Percentiles rank a stretch among this genome's conserved stretches.
phyloP scores from a whole-genome alignment of 2,113 vertebrate genomes.

The Ivindomyrus marchei region DNA sequence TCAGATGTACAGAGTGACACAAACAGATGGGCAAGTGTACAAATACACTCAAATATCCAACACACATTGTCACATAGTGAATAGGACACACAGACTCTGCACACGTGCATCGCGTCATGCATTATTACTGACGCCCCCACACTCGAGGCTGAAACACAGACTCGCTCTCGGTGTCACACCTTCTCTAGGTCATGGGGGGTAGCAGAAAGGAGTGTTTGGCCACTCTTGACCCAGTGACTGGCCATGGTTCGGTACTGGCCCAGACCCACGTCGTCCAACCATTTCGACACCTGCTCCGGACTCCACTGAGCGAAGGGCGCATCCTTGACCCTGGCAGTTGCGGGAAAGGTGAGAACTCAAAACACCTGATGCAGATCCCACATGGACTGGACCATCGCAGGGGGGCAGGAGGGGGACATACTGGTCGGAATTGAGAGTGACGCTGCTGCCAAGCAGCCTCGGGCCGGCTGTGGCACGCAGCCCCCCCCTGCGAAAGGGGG shows the following conservation, averaged over 20 bases:
- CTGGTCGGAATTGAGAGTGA: conserved; percentile 37
- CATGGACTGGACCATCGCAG: neutral
- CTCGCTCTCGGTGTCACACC: conserved; percentile 54
- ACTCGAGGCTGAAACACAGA: neutral
- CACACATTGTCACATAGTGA: neutral
- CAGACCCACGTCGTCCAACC: conserved; percentile 87
- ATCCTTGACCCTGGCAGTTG: conserved; percentile 51
- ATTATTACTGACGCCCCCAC: neutral
- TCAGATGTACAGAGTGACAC: neutral
- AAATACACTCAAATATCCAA: neutral
- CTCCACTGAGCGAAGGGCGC: conserved; percentile 84
- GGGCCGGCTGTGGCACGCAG: conserved; percentile 85
- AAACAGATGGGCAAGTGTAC: neutral
- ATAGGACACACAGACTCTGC: neutral
- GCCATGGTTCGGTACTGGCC: conserved; percentile 80
- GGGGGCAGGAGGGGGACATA: conserved; percentile 1
- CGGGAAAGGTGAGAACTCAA: neutral
- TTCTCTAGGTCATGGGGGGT: conserved; percentile 86
- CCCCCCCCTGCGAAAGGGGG: conserved; percentile 83
- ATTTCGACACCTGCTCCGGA: conserved; percentile 81
- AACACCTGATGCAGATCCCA: neutral
- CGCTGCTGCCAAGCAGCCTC: conserved; percentile 68
- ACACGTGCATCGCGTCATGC: neutral
- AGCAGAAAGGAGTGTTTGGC: conserved; percentile 79
- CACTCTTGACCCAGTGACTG: conserved; percentile 78